Evolutionary conservation across 2,888 invertebrate genomes (phyloP), one percentile per base, ranked within the genome.

Genomic region (Cephus pygmeus): DNA sequence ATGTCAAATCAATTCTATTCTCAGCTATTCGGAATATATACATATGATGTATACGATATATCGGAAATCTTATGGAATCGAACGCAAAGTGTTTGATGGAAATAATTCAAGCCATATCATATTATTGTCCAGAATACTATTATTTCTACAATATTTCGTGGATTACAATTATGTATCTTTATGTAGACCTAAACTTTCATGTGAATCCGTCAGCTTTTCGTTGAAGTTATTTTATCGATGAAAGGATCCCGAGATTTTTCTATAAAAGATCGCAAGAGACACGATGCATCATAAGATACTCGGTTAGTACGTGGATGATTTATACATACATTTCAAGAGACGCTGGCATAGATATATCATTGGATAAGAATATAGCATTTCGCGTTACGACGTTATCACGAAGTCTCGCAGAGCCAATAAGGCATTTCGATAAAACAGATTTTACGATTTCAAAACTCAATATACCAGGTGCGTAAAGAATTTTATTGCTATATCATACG

Each of bases 371-470:
- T 56, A 56, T 56, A 56, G 56, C 9, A 56, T 56, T 56, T 56
- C 56, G 23, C 23, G 56, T 56, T 56, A 23, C 73, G 69, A 69
- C n/a, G 79, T 74, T 77, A 76, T 69, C 56, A 77, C 36, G 74
- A 30, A n/a, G 30, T 74, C 74, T 71, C 69, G 73, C 77, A 76
- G 75, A 77, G 79, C 80, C 83, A 78, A 82, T 83, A 82, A 83
- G 81, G 80, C 78, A 79, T 80, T 79, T 77, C 80, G 79, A 80
- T 82, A 81, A 81, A 83, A 78, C 77, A 77, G 81, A 81, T 79
- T 83, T 83, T 82, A 83, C 82, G 83, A 80, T 82, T 82, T 76
- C 75, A 79, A 81, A 81, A 79, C 81, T 79, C 78, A 76, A 77
- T 77, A 75, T 75, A 76, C 71, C 71, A 1, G 33, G 71, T 71